These are phyloP conservation scores for Clarias magur DNA, from an alignment of 2,113 vertebrate species.

Conservation along the genomic window DNA sequence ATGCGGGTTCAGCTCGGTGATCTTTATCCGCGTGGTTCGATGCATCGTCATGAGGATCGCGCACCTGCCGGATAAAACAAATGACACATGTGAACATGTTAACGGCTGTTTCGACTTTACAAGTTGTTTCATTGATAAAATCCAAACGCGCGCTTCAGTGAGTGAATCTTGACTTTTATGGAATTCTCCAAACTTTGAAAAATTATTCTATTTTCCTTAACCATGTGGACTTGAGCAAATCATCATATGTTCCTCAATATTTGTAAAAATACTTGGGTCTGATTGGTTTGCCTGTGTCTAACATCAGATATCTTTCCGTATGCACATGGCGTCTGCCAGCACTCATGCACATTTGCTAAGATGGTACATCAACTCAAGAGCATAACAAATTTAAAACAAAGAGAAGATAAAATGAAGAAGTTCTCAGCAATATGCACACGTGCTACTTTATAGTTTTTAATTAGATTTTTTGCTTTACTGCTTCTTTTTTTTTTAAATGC, in stretches of 20 bases:
- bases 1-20: slow-evolving; percentile 97
- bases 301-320: neutral
- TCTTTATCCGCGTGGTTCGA: slow-evolving; percentile 98
- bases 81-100: neutral
- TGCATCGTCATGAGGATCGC: slow-evolving; percentile 81
- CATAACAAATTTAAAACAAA: neutral
- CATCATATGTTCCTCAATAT: neutral
- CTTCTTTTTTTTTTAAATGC: neutral
- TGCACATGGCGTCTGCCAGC: neutral
- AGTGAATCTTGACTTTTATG: neutral
- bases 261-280: neutral
- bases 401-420: neutral
- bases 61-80: slow-evolving; percentile 55
- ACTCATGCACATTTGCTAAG: neutral
- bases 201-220: neutral
- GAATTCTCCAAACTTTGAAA: neutral
- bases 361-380: neutral
- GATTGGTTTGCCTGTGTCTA: neutral
- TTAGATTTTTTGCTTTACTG: neutral
- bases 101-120: neutral
- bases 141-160: neutral
- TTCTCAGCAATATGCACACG: neutral
- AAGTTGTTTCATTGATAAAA: neutral
- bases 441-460: neutral
- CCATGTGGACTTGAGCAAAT: neutral